Conservation (phyloP, 2,113 vertebrate genomes). For the Dolichallabes microphthalmus region DNA sequence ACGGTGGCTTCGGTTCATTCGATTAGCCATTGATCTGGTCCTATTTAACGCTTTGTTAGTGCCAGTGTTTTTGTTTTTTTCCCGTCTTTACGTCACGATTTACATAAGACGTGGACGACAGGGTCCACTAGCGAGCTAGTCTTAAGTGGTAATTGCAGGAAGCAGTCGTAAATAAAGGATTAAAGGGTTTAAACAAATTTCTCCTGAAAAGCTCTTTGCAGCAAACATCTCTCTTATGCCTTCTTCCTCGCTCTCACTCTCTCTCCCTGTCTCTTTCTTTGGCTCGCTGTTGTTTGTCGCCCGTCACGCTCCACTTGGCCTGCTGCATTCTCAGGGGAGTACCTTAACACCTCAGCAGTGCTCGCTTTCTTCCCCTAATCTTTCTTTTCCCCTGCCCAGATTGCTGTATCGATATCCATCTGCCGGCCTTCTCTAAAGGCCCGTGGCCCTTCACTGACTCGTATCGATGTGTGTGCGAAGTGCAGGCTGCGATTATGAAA, state of each 20-base stretch:
- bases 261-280: conserved; percentile 2
- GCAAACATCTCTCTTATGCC: conserved; percentile 24
- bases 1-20: conserved; percentile 7
- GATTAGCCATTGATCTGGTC: conserved; percentile 38
- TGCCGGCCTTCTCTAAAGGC: conserved; percentile 41
- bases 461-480: conserved; percentile 26
- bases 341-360: conserved; percentile 56
- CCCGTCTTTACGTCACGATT: conserved; percentile 25
- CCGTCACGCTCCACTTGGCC: conserved; percentile 52
- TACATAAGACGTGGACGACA: conserved; percentile 33
- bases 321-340: conserved; percentile 54
- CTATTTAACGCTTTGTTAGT: conserved; percentile 51
- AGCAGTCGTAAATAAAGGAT: conserved; percentile 50
- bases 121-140: conserved; percentile 30
- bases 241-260: conserved; percentile 9
- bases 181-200: conserved; percentile 50
- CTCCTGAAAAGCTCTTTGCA: conserved; percentile 31
- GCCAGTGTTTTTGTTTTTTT: conserved; percentile 17
- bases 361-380: conserved; percentile 54
- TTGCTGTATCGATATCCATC: conserved; percentile 54
- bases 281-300: conserved; percentile 47
- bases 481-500: conserved; percentile 35
- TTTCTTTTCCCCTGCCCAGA: conserved; percentile 49
- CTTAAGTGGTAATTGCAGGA: conserved; percentile 49
- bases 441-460: conserved; percentile 34